Evolutionary conservation across 2,113 vertebrate species (phyloP).

Genomic region (Hydropotes inermis): DNA sequence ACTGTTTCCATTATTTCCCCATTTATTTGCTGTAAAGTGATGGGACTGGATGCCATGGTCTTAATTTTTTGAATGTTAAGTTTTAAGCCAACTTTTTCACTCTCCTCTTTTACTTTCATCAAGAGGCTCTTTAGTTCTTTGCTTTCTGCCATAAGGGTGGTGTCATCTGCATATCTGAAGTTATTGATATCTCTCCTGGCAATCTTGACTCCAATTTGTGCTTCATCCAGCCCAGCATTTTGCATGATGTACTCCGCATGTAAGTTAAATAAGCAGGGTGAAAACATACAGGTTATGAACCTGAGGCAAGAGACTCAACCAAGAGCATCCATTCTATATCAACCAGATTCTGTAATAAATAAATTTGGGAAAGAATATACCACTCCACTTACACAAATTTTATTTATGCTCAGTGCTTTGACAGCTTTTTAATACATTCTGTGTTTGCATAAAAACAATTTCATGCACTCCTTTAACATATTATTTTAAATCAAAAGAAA

Average conservation of each 20-base stretch:
- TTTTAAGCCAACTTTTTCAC: neutral
- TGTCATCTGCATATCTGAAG: neutral
- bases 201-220: neutral
- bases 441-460: neutral
- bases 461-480: neutral
- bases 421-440: neutral
- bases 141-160: neutral
- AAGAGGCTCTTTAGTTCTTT: neutral
- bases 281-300: neutral
- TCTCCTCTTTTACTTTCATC: neutral
- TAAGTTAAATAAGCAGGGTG: neutral
- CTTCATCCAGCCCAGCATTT: neutral
- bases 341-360: neutral
- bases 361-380: neutral
- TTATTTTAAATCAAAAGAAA: conserved; percentile 15
- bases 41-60: neutral
- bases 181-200: neutral
- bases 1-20: neutral
- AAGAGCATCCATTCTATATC: neutral
- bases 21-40: neutral
- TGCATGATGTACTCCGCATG: neutral
- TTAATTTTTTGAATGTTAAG: neutral
- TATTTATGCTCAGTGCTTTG: neutral
- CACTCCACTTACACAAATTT: neutral
- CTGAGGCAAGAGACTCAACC: neutral